Conservation (phyloP, 1,140 invertebrate species). For the Portunus trituberculatus region DNA sequence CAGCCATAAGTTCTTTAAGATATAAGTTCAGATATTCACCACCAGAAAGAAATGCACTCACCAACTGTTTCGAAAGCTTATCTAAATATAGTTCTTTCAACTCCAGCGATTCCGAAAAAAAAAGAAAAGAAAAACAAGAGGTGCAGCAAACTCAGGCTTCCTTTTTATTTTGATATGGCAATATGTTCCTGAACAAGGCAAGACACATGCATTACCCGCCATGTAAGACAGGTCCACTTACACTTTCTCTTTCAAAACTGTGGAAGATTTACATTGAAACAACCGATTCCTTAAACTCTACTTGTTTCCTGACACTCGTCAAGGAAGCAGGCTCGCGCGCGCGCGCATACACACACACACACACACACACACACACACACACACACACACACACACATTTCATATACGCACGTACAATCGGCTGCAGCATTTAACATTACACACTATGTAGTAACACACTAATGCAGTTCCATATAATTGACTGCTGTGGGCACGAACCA, state of each 20-base stretch:
- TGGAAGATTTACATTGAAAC: background rate
- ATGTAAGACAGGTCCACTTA: background rate
- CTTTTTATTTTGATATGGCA: conserved; percentile 47
- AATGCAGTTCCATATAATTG: background rate
- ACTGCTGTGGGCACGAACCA: background rate
- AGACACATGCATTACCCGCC: background rate
- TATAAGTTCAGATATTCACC: too few relatives aligned
- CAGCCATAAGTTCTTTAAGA: too few relatives aligned
- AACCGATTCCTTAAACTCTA: background rate
- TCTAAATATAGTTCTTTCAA: background rate
- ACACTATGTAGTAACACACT: background rate
- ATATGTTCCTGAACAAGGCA: conserved; percentile 45
- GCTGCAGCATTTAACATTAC: background rate
- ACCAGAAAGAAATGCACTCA: too few relatives aligned
- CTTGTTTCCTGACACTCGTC: background rate
- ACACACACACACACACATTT: conserved; percentile 45
- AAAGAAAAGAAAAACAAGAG: background rate
- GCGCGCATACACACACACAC: conserved; percentile 41
- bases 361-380: conserved; percentile 44
- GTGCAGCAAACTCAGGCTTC: background rate
- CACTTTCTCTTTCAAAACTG: background rate
- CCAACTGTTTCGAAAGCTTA: too few relatives aligned
- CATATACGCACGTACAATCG: background rate
- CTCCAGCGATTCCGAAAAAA: background rate
- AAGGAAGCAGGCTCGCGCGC: background rate